These are phyloP conservation scores for Lysiphlebus fabarum DNA, from an alignment of 1,140 invertebrate species.

Conservation along the genomic window DNA sequence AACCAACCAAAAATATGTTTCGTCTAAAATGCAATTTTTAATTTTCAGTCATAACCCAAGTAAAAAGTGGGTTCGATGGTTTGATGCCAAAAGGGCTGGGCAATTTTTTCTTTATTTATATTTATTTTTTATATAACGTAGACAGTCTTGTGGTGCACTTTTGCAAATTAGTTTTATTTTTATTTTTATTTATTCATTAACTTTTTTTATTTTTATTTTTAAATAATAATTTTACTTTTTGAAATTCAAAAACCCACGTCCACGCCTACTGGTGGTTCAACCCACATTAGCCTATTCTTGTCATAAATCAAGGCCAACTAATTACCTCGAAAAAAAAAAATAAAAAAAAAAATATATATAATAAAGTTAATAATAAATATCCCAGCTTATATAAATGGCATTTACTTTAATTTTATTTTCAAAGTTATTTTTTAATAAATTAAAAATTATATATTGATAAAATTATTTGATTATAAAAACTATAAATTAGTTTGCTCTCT, in stretches of 20 bases:
- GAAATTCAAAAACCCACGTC: not conserved
- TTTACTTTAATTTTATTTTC: no score
- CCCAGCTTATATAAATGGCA: no score
- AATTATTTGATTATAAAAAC: no score
- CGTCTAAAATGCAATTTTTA: conserved; percentile 34
- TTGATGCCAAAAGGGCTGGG: conserved; percentile 12
- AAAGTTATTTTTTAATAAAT: no score
- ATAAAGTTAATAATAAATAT: no score
- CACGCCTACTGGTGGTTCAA: not conserved
- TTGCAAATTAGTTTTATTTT: conserved; percentile 36
- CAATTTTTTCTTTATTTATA: not conserved
- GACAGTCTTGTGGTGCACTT: conserved; percentile 29
- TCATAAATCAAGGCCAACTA: no score
- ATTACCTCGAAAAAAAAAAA: no score
- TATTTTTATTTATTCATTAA: conserved; percentile 1
- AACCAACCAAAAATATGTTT: conserved; percentile 31
- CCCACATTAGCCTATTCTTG: not conserved
- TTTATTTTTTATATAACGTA: conserved; percentile 8
- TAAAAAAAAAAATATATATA: no score
- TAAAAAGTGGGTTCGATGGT: conserved; percentile 3
- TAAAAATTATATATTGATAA: no score
- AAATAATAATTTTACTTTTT: no score
- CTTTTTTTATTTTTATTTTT: not conserved
- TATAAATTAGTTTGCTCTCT: no score
- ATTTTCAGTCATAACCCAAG: conserved; percentile 31